Evolutionary conservation across 1,140 invertebrate genomes (phyloP).

Genomic region (Rhyzopertha dominica): DNA sequence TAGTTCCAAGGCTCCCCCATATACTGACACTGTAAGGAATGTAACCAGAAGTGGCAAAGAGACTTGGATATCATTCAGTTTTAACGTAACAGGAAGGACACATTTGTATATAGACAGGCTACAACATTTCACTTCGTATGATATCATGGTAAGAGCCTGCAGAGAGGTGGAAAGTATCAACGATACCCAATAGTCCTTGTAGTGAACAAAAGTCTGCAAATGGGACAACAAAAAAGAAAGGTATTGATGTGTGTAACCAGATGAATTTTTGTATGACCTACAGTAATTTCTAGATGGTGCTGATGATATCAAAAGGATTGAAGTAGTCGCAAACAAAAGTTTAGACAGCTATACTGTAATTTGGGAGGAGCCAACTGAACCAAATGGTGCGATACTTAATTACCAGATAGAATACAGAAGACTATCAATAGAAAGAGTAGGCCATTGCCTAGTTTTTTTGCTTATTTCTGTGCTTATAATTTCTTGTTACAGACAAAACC

Average conservation of each 20-base stretch:
- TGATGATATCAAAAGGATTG: slow-evolving; percentile 54
- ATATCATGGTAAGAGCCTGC: slow-evolving; percentile 67
- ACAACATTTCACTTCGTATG: slow-evolving; percentile 68
- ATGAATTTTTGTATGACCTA: slow-evolving; percentile 14
- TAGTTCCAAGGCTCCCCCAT: too few species aligned
- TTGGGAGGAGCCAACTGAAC: slow-evolving; percentile 75
- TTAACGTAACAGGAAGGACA: slow-evolving; percentile 25
- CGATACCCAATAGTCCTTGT: slow-evolving; percentile 42
- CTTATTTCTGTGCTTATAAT: slow-evolving; percentile 18
- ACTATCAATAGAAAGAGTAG: slow-evolving; percentile 57
- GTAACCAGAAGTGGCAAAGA: slow-evolving; percentile 22
- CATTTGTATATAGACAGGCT: slow-evolving; percentile 56
- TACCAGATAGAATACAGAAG: slow-evolving; percentile 73
- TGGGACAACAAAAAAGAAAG: slow-evolving; percentile 29
- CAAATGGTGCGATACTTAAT: slow-evolving; percentile 80
- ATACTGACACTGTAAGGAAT: too few species aligned
- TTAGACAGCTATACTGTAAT: slow-evolving; percentile 52
- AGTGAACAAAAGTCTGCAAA: slow-evolving; percentile 45
- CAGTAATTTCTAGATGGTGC: slow-evolving; percentile 54
- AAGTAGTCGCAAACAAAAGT: slow-evolving; percentile 42
- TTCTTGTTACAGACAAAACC: slow-evolving; percentile 44
- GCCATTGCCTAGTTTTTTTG: slow-evolving; percentile 25
- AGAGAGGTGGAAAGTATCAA: slow-evolving; percentile 49
- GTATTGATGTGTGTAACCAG: too few species aligned
- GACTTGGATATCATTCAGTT: slow-evolving; percentile 24